phyloP scores from a whole-genome alignment of 2,888 invertebrate species.

The Timandra comae region DNA sequence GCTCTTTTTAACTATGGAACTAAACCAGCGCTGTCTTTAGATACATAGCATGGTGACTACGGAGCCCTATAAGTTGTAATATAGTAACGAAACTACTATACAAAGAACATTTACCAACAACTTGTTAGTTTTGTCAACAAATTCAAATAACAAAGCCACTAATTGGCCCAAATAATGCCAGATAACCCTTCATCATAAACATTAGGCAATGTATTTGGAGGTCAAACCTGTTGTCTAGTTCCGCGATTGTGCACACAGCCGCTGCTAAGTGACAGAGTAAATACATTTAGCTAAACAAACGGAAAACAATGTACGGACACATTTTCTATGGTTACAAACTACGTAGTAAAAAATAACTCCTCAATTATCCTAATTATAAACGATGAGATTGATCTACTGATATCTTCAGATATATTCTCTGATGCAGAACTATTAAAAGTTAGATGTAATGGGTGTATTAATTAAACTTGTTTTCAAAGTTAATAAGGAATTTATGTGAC shows the following conservation, averaged over 20 bases:
- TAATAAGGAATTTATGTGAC: constrained; percentile 25
- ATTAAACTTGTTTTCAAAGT: constrained; percentile 65
- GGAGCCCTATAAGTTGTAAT: too few species aligned
- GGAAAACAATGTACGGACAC: constrained; percentile 19
- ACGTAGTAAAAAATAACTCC: too few species aligned
- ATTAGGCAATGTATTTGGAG: constrained; percentile 50
- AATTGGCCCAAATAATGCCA: constrained; percentile 37
- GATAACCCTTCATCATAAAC: constrained; percentile 47
- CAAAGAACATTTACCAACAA: too few species aligned
- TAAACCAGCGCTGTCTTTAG: too few species aligned
- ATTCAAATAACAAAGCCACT: constrained; percentile 2
- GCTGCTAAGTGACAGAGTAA: constrained; percentile 36
- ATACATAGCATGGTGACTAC: too few species aligned
- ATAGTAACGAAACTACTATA: too few species aligned
- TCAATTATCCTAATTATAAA: too few species aligned
- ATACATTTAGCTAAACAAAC: constrained; percentile 30
- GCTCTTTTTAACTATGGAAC: too few species aligned
- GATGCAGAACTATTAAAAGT: constrained; percentile 14
- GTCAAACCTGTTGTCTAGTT: constrained; percentile 56
- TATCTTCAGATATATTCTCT: too few species aligned
- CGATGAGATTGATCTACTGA: too few species aligned
- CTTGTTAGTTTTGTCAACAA: too few species aligned
- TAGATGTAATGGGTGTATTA: constrained; percentile 28
- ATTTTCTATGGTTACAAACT: constrained; percentile 1
- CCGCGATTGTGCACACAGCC: constrained; percentile 41